These are phyloP conservation scores for Cataglyphis altisquamis DNA, from an alignment of 2,888 invertebrate species.

Conservation along the genomic window DNA sequence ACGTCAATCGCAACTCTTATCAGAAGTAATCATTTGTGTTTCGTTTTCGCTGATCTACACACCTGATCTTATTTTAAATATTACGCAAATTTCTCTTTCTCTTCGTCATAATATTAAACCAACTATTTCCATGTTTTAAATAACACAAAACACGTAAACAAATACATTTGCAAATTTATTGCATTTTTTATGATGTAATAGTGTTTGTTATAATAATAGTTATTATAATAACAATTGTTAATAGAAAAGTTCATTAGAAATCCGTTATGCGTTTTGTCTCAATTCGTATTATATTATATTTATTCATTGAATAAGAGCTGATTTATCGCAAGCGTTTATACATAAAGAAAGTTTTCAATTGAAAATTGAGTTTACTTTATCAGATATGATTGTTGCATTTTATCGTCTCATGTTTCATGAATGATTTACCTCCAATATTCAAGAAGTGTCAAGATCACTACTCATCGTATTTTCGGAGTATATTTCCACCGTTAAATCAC, in stretches of 20 bases:
- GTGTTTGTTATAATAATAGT: slow-evolving; percentile 13
- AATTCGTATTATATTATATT: background rate
- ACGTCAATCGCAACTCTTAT: slow-evolving; percentile 28
- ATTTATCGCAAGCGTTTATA: background rate
- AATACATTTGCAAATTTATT: slow-evolving; percentile 10
- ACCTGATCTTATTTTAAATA: background rate
- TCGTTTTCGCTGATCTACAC: background rate
- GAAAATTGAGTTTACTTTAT: background rate
- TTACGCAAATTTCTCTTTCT: background rate
- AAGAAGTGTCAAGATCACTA: background rate
- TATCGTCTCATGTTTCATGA: background rate
- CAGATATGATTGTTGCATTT: background rate
- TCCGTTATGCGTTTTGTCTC: background rate
- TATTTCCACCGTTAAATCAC: background rate
- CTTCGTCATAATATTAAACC: background rate
- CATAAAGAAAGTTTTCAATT: background rate
- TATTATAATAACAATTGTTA: slow-evolving; percentile 22
- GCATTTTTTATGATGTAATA: background rate
- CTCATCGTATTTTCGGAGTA: background rate
- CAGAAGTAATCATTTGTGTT: slow-evolving; percentile 3
- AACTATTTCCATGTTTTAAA: slow-evolving; percentile 8
- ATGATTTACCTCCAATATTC: slow-evolving; percentile 13
- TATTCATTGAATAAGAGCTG: background rate
- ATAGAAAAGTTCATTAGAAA: background rate
- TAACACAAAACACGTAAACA: background rate